Percentiles rank a stretch among this genome's conserved stretches.
Evolutionary conservation across 2,888 invertebrate species (phyloP).

Genomic region (Trissolcus japonicus): DNA sequence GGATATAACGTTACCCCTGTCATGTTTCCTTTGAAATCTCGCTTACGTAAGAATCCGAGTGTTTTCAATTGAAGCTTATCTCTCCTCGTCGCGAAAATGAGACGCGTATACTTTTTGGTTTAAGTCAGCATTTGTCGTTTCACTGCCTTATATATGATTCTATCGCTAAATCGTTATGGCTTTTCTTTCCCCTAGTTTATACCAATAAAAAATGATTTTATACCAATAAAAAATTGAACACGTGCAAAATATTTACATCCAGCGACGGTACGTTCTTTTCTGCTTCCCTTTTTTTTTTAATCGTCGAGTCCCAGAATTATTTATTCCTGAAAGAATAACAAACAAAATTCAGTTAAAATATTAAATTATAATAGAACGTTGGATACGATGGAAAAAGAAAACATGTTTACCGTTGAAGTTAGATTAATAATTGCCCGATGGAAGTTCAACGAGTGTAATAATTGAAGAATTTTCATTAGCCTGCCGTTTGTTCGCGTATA

Average conservation of each 20-base stretch:
- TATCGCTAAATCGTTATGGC: constrained; percentile 44
- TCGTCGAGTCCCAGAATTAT: not conserved
- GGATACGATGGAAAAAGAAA: too few relatives aligned
- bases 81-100: constrained; percentile 36
- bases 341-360: too few relatives aligned
- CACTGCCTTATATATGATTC: constrained; percentile 49
- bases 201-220: constrained; percentile 36
- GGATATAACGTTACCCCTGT: constrained; percentile 1
- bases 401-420: too few relatives aligned
- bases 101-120: constrained; percentile 34
- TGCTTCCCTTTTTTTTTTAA: not conserved
- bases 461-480: constrained; percentile 24
- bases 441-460: constrained; percentile 24
- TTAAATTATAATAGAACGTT: too few relatives aligned
- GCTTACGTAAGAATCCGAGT: constrained; percentile 38
- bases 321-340: not conserved
- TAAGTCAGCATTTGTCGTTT: constrained; percentile 54
- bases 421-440: not conserved
- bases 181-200: constrained; percentile 36
- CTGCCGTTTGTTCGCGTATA: constrained; percentile 6
- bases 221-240: constrained; percentile 35
- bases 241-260: constrained; percentile 49
- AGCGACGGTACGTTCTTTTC: not conserved
- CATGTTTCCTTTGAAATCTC: constrained; percentile 16
- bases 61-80: constrained; percentile 51